Conservation (phyloP, 2,888 invertebrate species). For the Calameuta pallipes region DNA sequence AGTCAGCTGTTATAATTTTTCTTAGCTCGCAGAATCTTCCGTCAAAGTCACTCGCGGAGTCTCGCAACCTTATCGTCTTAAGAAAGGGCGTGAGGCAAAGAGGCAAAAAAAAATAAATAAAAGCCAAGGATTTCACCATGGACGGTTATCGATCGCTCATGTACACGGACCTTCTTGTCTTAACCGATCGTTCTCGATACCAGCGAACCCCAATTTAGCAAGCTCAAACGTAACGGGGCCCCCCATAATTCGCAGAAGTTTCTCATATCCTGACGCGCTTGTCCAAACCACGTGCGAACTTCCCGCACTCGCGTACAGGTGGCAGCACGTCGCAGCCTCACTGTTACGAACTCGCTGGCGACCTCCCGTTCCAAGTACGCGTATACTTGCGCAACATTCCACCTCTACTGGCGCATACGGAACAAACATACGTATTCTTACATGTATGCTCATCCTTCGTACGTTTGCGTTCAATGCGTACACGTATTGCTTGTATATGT, state of each 20-base stretch:
- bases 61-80: not conserved
- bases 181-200: not conserved
- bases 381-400: slow-evolving; percentile 43
- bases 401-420: slow-evolving; percentile 24
- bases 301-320: slow-evolving; percentile 39
- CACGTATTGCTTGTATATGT: not conserved
- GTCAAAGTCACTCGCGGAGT: not conserved
- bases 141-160: not conserved
- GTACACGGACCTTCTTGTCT: not conserved
- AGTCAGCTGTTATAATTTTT: not conserved
- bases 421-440: not conserved
- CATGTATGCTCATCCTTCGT: not conserved
- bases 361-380: not conserved
- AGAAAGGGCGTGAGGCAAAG: not conserved
- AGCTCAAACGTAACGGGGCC: not conserved
- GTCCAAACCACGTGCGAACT: slow-evolving; percentile 32
- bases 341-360: slow-evolving; percentile 20
- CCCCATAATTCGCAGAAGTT: not conserved
- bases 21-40: not conserved
- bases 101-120: not conserved
- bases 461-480: not conserved
- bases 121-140: not conserved
- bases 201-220: not conserved
- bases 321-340: slow-evolving; percentile 42
- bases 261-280: not conserved